Evolutionary conservation across 2,888 invertebrate species (phyloP).

Genomic region (Erebia ligea): DNA sequence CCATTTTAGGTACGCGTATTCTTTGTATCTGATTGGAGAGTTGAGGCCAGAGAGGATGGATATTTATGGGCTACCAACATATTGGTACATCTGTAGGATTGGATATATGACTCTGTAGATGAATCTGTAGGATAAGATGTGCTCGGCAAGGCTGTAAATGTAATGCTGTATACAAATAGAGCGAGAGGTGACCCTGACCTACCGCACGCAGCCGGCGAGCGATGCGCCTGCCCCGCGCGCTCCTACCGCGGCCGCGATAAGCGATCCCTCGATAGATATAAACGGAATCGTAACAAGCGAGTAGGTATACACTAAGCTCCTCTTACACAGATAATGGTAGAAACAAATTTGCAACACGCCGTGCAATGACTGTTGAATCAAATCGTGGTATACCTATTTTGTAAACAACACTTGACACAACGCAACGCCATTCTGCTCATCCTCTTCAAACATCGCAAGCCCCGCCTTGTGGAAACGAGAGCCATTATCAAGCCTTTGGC

Average conservation of each 20-base stretch:
- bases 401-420: too few relatives aligned
- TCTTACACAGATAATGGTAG: constrained; percentile 31
- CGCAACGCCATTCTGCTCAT: too few relatives aligned
- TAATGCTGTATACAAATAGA: constrained; percentile 36
- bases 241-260: constrained; percentile 39
- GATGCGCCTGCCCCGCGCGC: constrained; percentile 25
- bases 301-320: constrained; percentile 34
- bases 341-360: not conserved
- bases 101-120: too few relatives aligned
- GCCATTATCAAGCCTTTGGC: too few relatives aligned
- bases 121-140: constrained; percentile 6
- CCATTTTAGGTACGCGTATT: too few relatives aligned
- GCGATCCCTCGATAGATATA: constrained; percentile 45
- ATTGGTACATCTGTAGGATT: not conserved
- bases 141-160: constrained; percentile 33
- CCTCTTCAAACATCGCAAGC: too few relatives aligned
- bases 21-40: too few relatives aligned
- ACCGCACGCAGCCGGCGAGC: constrained; percentile 47
- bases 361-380: not conserved
- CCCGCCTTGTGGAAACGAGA: too few relatives aligned
- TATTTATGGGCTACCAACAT: not conserved
- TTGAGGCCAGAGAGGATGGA: too few relatives aligned
- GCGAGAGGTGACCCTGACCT: constrained; percentile 50
- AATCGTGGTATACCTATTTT: not conserved
- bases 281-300: constrained; percentile 42